Evolutionary conservation across 2,113 vertebrate species (phyloP).

Genomic region (Danio rerio): GRCz12tu NC_133185.1:15965501-15966000

Average conservation of each 20-base stretch:
- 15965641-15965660: slow-evolving; percentile 41
- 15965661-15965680: slow-evolving; percentile 29
- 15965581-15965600: not conserved
- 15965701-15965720: slow-evolving; percentile 25
- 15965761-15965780: slow-evolving; percentile 48
- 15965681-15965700: slow-evolving; percentile 52
- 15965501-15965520: not conserved
- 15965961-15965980: slow-evolving; percentile 19
- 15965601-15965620: not conserved
- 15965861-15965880: slow-evolving; percentile 51
- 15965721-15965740: slow-evolving; percentile 26
- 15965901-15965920: slow-evolving; percentile 36
- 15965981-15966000: slow-evolving; percentile 20
- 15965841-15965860: slow-evolving; percentile 36
- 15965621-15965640: slow-evolving; percentile 24
- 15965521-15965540: not conserved
- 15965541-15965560: not conserved
- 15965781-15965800: slow-evolving; percentile 51
- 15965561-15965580: not conserved
- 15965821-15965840: slow-evolving; percentile 51
- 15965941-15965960: not conserved
- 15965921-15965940: slow-evolving; percentile 20
- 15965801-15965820: slow-evolving; percentile 53
- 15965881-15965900: slow-evolving; percentile 33
- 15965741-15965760: slow-evolving; percentile 48